Conservation (phyloP, 1,140 invertebrate genomes). For the Microvelia longipes region DNA sequence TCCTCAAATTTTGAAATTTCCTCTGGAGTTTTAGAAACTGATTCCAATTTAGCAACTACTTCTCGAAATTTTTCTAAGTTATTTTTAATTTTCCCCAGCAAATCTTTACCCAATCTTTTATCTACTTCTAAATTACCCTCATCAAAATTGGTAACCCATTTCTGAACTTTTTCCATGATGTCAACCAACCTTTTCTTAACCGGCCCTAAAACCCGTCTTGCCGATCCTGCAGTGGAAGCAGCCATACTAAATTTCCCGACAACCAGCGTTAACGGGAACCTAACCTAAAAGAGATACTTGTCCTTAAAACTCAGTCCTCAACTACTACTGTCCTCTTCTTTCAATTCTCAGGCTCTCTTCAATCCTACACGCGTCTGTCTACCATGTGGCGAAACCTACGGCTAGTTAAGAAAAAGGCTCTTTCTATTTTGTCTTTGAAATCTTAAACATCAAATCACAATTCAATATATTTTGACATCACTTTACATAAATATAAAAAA, state of each 20-base stretch:
- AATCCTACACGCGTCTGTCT: too few species aligned
- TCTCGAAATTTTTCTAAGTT: neutral
- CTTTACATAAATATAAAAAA: too few species aligned
- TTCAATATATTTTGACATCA: too few species aligned
- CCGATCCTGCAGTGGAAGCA: neutral
- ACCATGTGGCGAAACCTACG: too few species aligned
- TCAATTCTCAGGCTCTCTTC: too few species aligned
- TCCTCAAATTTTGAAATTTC: neutral
- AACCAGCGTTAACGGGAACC: neutral
- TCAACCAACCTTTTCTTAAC: neutral
- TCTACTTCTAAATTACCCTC: neutral
- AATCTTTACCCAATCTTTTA: neutral
- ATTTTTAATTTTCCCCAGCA: neutral
- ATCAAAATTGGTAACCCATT: neutral
- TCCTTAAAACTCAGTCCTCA: neutral
- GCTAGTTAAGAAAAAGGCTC: too few species aligned
- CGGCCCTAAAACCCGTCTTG: neutral
- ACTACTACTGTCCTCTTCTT: too few species aligned
- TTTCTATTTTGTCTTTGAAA: too few species aligned
- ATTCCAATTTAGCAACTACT: neutral
- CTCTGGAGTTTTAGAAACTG: neutral
- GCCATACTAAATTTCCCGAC: neutral
- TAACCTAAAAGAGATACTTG: neutral
- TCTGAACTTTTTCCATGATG: neutral
- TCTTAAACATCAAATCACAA: too few species aligned